Base-by-base conservation (phyloP, 2,888 invertebrate genomes). In the Rhopalosiphum nymphaeae region DNA sequence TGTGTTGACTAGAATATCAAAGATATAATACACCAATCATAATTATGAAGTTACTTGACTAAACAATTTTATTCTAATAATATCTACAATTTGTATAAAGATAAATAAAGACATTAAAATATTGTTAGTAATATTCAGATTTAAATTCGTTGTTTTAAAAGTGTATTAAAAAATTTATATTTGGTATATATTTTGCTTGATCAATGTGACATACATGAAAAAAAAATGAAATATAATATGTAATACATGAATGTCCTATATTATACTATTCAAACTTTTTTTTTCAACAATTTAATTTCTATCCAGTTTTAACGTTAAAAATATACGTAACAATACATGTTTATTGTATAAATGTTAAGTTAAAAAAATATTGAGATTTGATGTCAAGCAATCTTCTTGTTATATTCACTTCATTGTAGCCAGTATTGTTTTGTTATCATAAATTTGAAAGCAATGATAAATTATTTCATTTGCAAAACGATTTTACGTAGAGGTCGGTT, bases 401-500 rank as follows among this genome's bases (percentile, higher is more conserved):
- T 26, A 7, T 78, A 78, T 36, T 78, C 21, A 16, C n/a, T 67
- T n/a, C 16, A 21, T 36, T 78, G 36, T 36, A 9, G 21, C 3
- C 36, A 42, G 78, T 25, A n/a, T 78, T 78, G 36, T 78, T 0
- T 78, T 67, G n/a, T 67, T 78, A 78, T 78, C 36, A 78, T 78
- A 78, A 7, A 78, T 78, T 78, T 78, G 36, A 78, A 36, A 78
- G 36, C 78, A 78, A 36, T 78, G 53, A 88, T 88, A 88, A 88
- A 88, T 88, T 53, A 88, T 88, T 25, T 53, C 53, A 53, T 36
- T 88, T 53, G 36, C 49, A 88, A 88, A 88, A 53, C 11, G 88
- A 88, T 87, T 87, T 87, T 87, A 29, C 86, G 29, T 53, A 2
- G 10, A 53, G 53, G 36, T 88, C 53, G 49, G 88, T 53, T 53